Evolutionary conservation across 2,888 invertebrate genomes (phyloP), one percentile per base, ranked within the genome.

Genomic region (Amphipyra berbera): DNA sequence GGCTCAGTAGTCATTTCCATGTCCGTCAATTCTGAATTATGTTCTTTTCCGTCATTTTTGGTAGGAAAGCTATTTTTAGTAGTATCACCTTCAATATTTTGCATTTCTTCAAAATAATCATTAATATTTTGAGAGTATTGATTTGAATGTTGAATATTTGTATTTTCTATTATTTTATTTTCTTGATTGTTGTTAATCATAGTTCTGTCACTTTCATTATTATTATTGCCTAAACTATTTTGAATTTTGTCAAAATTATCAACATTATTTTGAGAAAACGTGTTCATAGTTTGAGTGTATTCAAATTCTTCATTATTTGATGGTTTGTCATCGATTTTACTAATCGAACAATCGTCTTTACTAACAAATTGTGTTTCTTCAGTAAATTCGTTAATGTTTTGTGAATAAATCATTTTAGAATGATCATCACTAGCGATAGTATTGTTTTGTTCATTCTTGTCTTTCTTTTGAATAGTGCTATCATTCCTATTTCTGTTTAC

Each of bases 41-140:
- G 8, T 35, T 33, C 0, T n/a, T 14, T 33, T 21, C 33, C 0
- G 7, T 7, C 3, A 1, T 1, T 21, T 21, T 21, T 21, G 21
- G 21, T 21, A 21, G 21, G 21, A 21, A 21, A 21, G 21, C 21
- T 33, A 7, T 42, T 12, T n/a, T 5, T 13, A 30, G 1, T 0
- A 10, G 9, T 0, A 44, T 33, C 48, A 0, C 56, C 35, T 38
- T 44, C 30, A 41, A 71, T 9, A 13, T 38, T 57, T 27, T 63
- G 54, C 7, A 56, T 65, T 61, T 71, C 57, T 52, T 61, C 53
- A 21, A 73, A 69, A 66, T 69, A 64, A 21, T 62, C 45, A n/a
- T 68, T 37, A 13, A 61, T 10, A 37, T 72, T 59, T 61, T 76
- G 71, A 6, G 74, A 56, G 8, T 58, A 40, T n/a, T n/a, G n/a